Conservation (phyloP, 2,113 vertebrate species). For the Ammodytes marinus region DNA sequence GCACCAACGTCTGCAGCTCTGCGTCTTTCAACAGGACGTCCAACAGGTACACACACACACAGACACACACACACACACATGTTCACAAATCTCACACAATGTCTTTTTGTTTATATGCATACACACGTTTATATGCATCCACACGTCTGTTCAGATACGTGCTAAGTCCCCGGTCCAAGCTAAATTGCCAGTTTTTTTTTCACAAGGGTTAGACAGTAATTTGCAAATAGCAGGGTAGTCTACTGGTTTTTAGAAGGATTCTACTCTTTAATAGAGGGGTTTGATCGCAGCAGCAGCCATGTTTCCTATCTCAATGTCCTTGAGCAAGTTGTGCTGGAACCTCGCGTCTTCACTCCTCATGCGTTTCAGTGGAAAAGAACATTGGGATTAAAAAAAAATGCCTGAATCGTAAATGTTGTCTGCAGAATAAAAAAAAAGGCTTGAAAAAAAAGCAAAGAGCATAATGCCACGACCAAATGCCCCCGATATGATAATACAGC, state of each 20-base stretch:
- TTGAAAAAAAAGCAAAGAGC: not conserved
- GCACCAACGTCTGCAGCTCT: slow-evolving; percentile 96
- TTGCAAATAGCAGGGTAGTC: slow-evolving; percentile 63
- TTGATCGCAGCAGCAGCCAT: slow-evolving; percentile 54
- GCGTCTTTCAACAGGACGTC: slow-evolving; percentile 98
- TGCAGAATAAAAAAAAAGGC: slow-evolving; percentile 21
- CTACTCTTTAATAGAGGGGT: slow-evolving; percentile 57
- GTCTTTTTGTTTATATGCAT: not conserved
- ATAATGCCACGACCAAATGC: not conserved
- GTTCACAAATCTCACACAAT: not conserved
- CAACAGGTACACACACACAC: slow-evolving; percentile 89
- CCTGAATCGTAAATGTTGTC: slow-evolving; percentile 21
- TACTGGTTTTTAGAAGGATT: slow-evolving; percentile 39
- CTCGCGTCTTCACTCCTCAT: slow-evolving; percentile 20
- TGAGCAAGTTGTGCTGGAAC: slow-evolving; percentile 39
- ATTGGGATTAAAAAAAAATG: not conserved
- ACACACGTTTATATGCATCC: not conserved
- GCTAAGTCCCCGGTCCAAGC: slow-evolving; percentile 4
- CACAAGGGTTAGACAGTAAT: slow-evolving; percentile 44
- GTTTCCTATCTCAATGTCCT: slow-evolving; percentile 60
- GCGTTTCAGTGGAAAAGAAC: slow-evolving; percentile 28
- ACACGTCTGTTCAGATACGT: not conserved
- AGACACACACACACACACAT: not conserved
- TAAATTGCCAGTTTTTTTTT: slow-evolving; percentile 24
- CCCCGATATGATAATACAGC: slow-evolving; percentile 28